Evolutionary conservation across 1,140 invertebrate genomes (phyloP).

Genomic region (Phthorimaea operculella): DNA sequence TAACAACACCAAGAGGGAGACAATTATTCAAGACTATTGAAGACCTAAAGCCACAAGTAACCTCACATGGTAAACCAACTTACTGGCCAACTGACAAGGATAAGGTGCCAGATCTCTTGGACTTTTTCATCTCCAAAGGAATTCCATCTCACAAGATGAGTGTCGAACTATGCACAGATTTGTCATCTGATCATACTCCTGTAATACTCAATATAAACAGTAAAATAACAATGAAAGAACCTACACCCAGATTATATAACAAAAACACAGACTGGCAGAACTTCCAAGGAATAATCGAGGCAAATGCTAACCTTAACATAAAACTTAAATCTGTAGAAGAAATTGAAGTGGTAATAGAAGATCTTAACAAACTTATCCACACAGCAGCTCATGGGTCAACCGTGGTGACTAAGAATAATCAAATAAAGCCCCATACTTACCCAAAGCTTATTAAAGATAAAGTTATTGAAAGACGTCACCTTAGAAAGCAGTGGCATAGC

Average conservation of each 20-base stretch:
- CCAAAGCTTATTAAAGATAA: neutral
- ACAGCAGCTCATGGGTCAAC: neutral
- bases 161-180: neutral
- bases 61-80: constrained; percentile 5
- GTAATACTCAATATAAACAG: constrained; percentile 8
- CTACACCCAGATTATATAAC: neutral
- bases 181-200: constrained; percentile 7
- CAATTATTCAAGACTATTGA: constrained; percentile 2
- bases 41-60: neutral
- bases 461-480: neutral
- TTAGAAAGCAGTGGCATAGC: neutral
- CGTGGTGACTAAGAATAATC: neutral
- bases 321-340: neutral
- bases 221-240: neutral
- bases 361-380: neutral
- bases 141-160: neutral
- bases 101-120: constrained; percentile 10
- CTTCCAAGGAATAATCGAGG: neutral
- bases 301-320: neutral
- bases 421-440: neutral
- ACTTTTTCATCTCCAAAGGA: constrained; percentile 8
- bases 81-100: constrained; percentile 9
- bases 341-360: neutral
- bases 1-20: constrained; percentile 8
- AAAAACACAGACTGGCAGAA: neutral